Evolutionary conservation across 1,140 invertebrate species (phyloP), one percentile per base, ranked within the genome.

Genomic region (Charaxes varanes): DNA sequence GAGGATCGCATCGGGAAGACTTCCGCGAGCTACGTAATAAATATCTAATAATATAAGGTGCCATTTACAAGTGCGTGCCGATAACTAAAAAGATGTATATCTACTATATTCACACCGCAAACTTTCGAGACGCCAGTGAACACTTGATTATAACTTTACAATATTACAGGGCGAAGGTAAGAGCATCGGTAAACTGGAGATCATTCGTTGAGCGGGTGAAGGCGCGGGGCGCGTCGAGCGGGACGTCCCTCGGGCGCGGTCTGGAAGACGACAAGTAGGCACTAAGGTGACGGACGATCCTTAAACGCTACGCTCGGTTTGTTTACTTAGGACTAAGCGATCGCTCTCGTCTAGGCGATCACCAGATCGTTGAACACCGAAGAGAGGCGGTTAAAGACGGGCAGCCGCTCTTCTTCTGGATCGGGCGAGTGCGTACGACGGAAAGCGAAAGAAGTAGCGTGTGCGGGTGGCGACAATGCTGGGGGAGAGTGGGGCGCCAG

Each of bases 351-450:
- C 59, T 76, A 85, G 62, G 74, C 82, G 60, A 90, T 86, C 62
- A 88, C 86, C 54, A 90, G 83, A 51, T 87, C 85, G 21, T 87
- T 86, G 60, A 89, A 87, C 37, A 87, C 86, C 36, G 84, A 88
- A 64, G 89, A 90, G 50, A 92, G 86, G 37, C 89, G 87, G 78
- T 92, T 92, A 76, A 92, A 92, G 0, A 92, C 90, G 1, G 91
- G 90, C 60, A 92, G 74, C 33, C 90, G 51, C 64, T 87, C 53
- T 58, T 87, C 62, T 71, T 86, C 53, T 54, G 80, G 57, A 48
- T 64, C 44, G 53, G 77, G 80, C 5, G 79, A 76, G 17, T 71
- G 70, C 23, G 76, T 49, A 32, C 67, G 62, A 48, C 73, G 72
- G 50, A 82, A 80, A 13, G 78, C 68, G 51, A 77, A 77, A 22